phyloP scores from a whole-genome alignment of 2,797 vertebrate genomes.

The Sebastes itinus region DNA sequence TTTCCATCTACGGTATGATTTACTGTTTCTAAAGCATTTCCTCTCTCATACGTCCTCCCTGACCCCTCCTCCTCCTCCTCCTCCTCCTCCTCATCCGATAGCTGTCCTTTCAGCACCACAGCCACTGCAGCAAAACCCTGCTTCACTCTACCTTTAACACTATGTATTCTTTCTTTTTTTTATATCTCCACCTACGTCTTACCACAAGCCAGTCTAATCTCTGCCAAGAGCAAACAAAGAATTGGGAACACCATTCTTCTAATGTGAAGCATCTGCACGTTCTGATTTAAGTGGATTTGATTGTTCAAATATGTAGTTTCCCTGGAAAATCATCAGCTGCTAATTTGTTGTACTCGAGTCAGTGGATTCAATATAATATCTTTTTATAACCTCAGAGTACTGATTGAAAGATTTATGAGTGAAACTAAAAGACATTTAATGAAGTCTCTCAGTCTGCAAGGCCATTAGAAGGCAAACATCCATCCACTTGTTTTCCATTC shows the following conservation, averaged over 20 bases:
- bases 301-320: not conserved
- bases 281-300: not conserved
- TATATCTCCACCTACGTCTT: not conserved
- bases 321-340: not conserved
- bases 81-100: slow-evolving; percentile 1
- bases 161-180: not conserved
- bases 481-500: slow-evolving; percentile 40
- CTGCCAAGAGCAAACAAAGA: not conserved
- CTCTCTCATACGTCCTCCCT: slow-evolving; percentile 4
- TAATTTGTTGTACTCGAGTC: not conserved
- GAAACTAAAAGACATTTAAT: slow-evolving; percentile 39
- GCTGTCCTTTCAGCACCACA: slow-evolving; percentile 68
- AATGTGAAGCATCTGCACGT: not conserved
- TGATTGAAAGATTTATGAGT: slow-evolving; percentile 15
- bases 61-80: slow-evolving; percentile 4
- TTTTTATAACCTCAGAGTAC: not conserved
- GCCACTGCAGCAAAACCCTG: slow-evolving; percentile 62
- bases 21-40: slow-evolving; percentile 21
- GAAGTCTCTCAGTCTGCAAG: slow-evolving; percentile 28
- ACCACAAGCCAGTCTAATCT: not conserved
- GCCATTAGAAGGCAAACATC: slow-evolving; percentile 46
- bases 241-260: not conserved
- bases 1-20: not conserved
- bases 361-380: not conserved
- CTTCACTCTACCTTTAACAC: slow-evolving; percentile 20